Evolutionary conservation across 2,888 invertebrate species (phyloP).

Genomic region (Tanypteryx hageni): DNA sequence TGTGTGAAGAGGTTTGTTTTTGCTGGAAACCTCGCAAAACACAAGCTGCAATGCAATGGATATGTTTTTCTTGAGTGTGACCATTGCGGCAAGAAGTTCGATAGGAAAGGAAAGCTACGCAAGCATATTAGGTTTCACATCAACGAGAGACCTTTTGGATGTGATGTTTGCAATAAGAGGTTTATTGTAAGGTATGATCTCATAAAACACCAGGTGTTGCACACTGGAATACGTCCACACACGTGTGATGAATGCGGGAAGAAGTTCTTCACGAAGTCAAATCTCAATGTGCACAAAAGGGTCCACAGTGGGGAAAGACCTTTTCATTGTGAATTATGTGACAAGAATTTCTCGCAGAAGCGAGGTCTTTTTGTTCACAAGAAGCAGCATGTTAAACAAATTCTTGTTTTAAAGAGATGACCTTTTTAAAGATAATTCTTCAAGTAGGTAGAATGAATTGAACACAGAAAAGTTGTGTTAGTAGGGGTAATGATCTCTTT

Average conservation of each 20-base stretch:
- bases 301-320: background rate
- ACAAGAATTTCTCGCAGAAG: background rate
- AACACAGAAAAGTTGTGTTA: too few relatives aligned
- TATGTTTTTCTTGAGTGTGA: background rate
- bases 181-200: background rate
- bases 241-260: background rate
- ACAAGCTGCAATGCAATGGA: background rate
- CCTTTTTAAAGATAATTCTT: too few relatives aligned
- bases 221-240: background rate
- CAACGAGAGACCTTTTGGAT: background rate
- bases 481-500: too few relatives aligned
- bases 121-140: background rate
- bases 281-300: background rate
- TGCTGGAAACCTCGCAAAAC: background rate
- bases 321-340: constrained; percentile 2
- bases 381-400: too few relatives aligned
- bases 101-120: background rate
- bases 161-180: background rate
- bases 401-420: too few relatives aligned
- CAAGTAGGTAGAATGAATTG: too few relatives aligned
- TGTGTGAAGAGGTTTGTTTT: background rate
- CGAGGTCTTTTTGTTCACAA: background rate
- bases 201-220: background rate
- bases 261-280: background rate
- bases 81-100: constrained; percentile 7